Evolutionary conservation across 2,113 vertebrate genomes (phyloP).

Genomic region (Ploceus nigricollis): DNA sequence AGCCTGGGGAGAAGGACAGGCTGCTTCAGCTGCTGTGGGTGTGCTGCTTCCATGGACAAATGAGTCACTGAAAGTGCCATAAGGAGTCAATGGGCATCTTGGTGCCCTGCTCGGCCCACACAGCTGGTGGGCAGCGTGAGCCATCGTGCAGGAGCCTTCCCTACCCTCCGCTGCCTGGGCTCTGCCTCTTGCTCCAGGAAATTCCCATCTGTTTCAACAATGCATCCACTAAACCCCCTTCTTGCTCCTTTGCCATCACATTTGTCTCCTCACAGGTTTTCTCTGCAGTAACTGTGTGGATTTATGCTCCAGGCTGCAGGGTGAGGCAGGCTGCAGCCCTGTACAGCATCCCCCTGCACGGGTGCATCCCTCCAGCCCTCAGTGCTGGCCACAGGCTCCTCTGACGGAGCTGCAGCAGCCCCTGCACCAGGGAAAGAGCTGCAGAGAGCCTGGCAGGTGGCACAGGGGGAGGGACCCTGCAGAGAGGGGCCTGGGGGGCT

Average conservation of each 20-base stretch:
- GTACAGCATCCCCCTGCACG: rapidly evolving
- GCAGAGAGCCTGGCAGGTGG: background rate
- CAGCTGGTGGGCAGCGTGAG: constrained; percentile 39
- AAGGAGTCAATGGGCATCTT: constrained; percentile 33
- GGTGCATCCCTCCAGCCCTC: background rate
- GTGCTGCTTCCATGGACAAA: background rate
- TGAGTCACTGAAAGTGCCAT: constrained; percentile 29
- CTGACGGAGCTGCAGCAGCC: background rate
- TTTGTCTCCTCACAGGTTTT: background rate
- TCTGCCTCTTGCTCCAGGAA: background rate
- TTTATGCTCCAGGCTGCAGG: background rate
- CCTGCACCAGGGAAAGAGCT: background rate
- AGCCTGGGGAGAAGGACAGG: background rate
- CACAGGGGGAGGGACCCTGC: background rate
- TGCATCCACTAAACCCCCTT: background rate
- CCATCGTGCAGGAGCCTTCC: background rate
- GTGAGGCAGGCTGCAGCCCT: background rate
- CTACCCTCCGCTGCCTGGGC: background rate
- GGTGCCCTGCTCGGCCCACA: constrained; percentile 15
- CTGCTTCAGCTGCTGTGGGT: constrained; percentile 16
- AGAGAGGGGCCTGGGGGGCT: background rate
- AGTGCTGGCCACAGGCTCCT: rapidly evolving
- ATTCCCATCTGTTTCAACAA: constrained; percentile 6
- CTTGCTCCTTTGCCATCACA: background rate
- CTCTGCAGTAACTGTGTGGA: background rate